phyloP scores from a whole-genome alignment of 2,113 vertebrate genomes.

The Coptodon bakossiorum region DNA sequence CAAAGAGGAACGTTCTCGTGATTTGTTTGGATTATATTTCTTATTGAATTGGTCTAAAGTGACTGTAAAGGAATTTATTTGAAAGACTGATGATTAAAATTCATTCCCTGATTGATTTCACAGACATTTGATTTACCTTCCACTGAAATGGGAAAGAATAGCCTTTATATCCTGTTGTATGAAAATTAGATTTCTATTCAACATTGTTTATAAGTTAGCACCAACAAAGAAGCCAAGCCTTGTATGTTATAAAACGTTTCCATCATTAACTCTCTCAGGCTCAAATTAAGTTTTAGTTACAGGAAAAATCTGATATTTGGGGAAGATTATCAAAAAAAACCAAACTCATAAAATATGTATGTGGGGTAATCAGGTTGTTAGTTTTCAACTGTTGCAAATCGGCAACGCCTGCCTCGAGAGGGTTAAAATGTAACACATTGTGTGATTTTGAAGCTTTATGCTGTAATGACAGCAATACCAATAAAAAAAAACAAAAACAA shows the following conservation, averaged over 20 bases:
- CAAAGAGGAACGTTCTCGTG: neutral
- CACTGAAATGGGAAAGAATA: neutral
- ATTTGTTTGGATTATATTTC: neutral
- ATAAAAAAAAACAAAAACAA: neutral
- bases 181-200: neutral
- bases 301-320: too few relatives aligned
- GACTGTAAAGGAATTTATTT: neutral
- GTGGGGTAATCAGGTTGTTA: too few relatives aligned
- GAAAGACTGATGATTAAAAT: neutral
- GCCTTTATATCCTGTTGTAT: accelerated
- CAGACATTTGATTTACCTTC: neutral
- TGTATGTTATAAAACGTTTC: neutral
- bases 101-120: neutral
- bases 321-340: too few relatives aligned
- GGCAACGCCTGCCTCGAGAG: too few relatives aligned
- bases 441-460: neutral
- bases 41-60: neutral
- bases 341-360: too few relatives aligned
- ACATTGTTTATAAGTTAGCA: neutral
- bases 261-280: too few relatives aligned
- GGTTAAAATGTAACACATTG: neutral
- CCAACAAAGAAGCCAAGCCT: neutral
- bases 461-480: neutral
- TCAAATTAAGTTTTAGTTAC: too few relatives aligned
- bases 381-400: too few relatives aligned